phyloP scores from a whole-genome alignment of 2,797 vertebrate genomes.

The Ataeniobius toweri region DNA sequence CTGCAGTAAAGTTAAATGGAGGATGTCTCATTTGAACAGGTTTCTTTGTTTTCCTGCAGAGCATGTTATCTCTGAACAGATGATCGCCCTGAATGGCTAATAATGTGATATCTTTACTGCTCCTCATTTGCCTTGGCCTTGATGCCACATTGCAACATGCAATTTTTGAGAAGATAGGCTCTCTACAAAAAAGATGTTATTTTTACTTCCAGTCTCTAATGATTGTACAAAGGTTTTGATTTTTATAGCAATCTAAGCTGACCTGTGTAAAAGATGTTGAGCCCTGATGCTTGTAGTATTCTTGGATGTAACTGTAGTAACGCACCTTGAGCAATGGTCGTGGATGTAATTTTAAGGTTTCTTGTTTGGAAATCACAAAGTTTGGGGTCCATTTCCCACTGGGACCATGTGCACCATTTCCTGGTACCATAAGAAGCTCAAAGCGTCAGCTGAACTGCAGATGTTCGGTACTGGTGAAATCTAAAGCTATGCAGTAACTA shows the following conservation, averaged over 20 bases:
- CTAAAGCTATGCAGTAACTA: conserved; percentile 68
- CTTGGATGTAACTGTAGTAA: conserved; percentile 16
- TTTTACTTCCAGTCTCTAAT: conserved; percentile 9
- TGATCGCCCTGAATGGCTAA: background rate
- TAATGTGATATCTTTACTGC: background rate
- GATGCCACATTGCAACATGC: background rate
- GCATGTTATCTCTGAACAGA: background rate
- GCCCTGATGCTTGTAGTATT: conserved; percentile 8
- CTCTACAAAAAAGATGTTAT: conserved; percentile 8
- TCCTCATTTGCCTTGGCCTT: background rate
- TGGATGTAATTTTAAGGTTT: conserved; percentile 19
- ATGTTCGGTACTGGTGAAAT: conserved; percentile 23
- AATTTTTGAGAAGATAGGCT: background rate
- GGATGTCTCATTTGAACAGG: conserved; percentile 1
- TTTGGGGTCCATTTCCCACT: conserved; percentile 23
- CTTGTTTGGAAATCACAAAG: conserved; percentile 7
- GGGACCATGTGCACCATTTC: conserved; percentile 43
- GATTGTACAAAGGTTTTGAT: background rate
- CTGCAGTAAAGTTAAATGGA: background rate
- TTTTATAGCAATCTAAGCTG: conserved; percentile 14
- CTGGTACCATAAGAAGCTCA: conserved; percentile 18
- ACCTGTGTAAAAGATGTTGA: conserved; percentile 9
- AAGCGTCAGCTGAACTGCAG: conserved; percentile 26
- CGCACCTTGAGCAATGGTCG: conserved; percentile 17
- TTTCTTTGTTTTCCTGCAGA: background rate